These are phyloP conservation scores for Gopherus flavomarginatus DNA, from an alignment of 2,113 vertebrate species.

Conservation along the genomic window DNA sequence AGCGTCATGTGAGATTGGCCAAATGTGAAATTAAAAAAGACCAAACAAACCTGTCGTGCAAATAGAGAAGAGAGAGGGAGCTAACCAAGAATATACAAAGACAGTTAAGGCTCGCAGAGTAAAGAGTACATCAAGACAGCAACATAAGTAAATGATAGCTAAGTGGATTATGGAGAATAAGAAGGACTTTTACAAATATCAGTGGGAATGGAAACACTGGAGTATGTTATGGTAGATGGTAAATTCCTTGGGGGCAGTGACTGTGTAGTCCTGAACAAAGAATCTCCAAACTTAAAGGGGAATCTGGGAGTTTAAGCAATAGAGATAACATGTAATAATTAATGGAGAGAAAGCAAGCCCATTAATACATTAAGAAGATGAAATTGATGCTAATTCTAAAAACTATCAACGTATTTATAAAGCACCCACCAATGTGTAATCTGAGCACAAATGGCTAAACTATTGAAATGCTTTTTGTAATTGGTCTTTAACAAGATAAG, in stretches of 20 bases:
- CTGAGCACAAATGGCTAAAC: background rate
- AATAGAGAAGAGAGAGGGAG: background rate
- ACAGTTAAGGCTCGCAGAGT: background rate
- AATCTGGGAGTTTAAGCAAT: background rate
- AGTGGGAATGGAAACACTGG: background rate
- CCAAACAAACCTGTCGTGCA: background rate
- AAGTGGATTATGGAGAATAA: background rate
- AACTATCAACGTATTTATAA: background rate
- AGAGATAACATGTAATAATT: background rate
- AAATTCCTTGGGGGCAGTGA: background rate
- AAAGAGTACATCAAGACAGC: background rate
- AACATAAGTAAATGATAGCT: background rate
- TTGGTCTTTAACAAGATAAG: background rate
- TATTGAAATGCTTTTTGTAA: background rate
- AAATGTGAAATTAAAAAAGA: background rate
- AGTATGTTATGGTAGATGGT: background rate
- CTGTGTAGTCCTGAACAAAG: background rate
- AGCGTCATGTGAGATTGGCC: background rate
- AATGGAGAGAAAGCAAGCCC: background rate
- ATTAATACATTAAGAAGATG: background rate
- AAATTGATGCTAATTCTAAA: background rate
- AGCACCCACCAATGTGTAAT: background rate
- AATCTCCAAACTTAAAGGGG: background rate
- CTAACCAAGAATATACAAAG: background rate
- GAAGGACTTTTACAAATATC: background rate